phyloP scores from a whole-genome alignment of 2,113 vertebrate species.

The Gnathonemus echidnorhynchus region DNA sequence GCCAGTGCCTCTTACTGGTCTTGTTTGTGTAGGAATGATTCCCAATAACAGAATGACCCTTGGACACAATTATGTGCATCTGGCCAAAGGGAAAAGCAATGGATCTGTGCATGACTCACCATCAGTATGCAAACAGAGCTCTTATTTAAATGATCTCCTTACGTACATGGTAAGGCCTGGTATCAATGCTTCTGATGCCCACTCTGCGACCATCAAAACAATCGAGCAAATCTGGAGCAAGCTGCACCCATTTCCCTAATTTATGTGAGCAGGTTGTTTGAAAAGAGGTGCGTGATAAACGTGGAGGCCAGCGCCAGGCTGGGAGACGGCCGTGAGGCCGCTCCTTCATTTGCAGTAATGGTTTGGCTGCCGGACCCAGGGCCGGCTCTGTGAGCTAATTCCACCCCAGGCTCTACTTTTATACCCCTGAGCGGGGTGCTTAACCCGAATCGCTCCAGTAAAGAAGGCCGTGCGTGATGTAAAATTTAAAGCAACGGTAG shows the following conservation, averaged over 20 bases:
- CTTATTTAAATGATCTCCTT: not conserved
- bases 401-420: not conserved
- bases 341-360: not conserved
- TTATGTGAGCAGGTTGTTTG: not conserved
- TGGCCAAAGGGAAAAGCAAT: not conserved
- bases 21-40: conserved; percentile 27
- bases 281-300: not conserved
- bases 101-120: conserved; percentile 14
- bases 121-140: not conserved
- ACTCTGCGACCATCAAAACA: not conserved
- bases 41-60: conserved; percentile 13
- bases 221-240: not conserved
- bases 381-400: not conserved
- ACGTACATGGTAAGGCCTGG: not conserved
- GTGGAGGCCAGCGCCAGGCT: not conserved
- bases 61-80: not conserved
- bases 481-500: not conserved
- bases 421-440: conserved; percentile 4
- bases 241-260: not conserved
- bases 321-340: not conserved
- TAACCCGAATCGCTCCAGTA: conserved; percentile 4
- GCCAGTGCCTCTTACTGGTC: conserved; percentile 33
- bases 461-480: not conserved
- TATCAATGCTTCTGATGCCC: not conserved
- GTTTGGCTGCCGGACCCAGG: not conserved